Conservation (phyloP, 2,113 vertebrate genomes). For the Dicentrarchus labrax region DNA sequence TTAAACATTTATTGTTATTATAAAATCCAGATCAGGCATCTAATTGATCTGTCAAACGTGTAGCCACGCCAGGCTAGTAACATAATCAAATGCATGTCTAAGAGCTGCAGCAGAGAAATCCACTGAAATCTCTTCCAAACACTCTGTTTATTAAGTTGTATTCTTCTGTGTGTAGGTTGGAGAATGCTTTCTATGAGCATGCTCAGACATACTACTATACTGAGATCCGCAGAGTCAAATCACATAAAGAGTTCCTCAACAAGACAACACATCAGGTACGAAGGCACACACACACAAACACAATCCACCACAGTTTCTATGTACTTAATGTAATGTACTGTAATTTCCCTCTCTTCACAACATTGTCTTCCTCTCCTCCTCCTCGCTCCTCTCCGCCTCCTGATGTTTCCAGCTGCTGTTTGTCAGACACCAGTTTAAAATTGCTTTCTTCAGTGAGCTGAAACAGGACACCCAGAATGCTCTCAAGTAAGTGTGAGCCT, state of each 20-base stretch:
- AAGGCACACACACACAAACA: neutral
- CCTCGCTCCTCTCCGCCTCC: neutral
- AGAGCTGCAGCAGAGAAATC: neutral
- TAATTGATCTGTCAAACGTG: too few species aligned
- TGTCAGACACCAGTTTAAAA: slow-evolving; percentile 99
- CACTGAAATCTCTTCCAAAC: neutral
- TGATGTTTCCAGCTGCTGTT: slow-evolving; percentile 91
- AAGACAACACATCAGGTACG: slow-evolving; percentile 98
- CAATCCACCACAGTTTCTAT: neutral
- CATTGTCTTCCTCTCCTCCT: neutral
- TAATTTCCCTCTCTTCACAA: neutral
- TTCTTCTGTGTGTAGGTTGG: slow-evolving; percentile 85
- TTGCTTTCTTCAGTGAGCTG: slow-evolving; percentile 97
- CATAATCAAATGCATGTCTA: too few species aligned
- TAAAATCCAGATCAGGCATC: too few species aligned
- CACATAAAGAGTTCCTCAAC: slow-evolving; percentile 98
- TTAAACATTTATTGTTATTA: too few species aligned
- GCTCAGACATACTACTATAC: slow-evolving; percentile 98
- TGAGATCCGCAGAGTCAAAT: slow-evolving; percentile 96
- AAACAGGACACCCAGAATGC: slow-evolving; percentile 99
- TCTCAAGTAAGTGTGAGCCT: slow-evolving; percentile 90
- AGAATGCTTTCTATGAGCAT: slow-evolving; percentile 99
- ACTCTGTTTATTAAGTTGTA: neutral
- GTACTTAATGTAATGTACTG: neutral
- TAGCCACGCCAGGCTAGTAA: too few species aligned